Evolutionary conservation across 2,113 vertebrate species (phyloP), one percentile per base, ranked within the genome.

Genomic region (Oenanthe oenanthe): DNA sequence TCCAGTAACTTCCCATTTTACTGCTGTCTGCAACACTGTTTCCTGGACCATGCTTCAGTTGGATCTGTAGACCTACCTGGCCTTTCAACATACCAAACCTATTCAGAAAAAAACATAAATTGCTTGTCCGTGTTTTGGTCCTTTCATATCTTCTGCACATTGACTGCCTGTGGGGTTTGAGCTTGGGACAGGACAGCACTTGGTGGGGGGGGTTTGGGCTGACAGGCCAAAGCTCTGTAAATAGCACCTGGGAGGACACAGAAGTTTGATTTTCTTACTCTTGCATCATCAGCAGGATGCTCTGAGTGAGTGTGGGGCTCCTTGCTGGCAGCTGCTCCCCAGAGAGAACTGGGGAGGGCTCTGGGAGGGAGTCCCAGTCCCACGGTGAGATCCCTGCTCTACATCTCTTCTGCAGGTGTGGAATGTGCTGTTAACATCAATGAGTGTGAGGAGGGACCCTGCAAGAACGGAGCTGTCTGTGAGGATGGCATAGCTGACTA

Each of bases 401-500:
- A 7, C 61, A 72, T 93, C 84, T 98, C 73, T 97, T 76, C 72
- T 40, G 9, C 96, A 99, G 99, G 99, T 81, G 86, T 97, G 17
- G 97, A 98, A 13, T 99, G 99, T 89, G 98, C 98, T 97, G 97
- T 98, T 17, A 98, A 99, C 63, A 96, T 99, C 58, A 97, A 99
- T 6, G 99, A 99, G 75, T 99, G 99, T 78, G 98, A 98, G 81
- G 98, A 98, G 34, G 84, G 92, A 54, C 99, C 99, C 12, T 99
- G 99, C 95, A 93, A 98, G 95, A 99, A 99, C 2, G 99, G 98
- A 4, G 99, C 98, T 74, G 97, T 95, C 42, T 99, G 99, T 18
- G 93, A 98, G 40, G 98, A 99, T 66, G 93, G 83, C 25, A 95
- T 98, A 83, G 98, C 98, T 47, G 98, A 98, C 90, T 99, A 99